Percentiles rank a stretch among this genome's conserved stretches.
phyloP scores from a whole-genome alignment of 2,888 invertebrate species.

The Salpingus planirostris region DNA sequence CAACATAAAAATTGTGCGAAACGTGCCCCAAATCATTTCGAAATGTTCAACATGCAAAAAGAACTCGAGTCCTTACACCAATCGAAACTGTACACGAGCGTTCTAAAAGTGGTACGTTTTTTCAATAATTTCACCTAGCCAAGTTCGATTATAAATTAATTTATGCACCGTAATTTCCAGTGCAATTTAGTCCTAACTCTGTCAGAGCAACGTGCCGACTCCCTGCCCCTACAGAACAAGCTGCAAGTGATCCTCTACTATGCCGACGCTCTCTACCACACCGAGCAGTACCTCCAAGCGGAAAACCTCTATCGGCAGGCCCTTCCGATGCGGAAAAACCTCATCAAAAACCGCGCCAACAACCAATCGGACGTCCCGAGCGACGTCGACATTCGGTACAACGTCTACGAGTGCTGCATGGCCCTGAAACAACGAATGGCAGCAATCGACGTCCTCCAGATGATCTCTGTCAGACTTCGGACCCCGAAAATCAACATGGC shows the following conservation, averaged over 20 bases:
- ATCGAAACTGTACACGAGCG: slow-evolving; percentile 62
- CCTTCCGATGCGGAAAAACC: slow-evolving; percentile 54
- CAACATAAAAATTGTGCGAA: too few relatives aligned
- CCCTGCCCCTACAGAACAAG: slow-evolving; percentile 51
- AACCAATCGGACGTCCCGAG: slow-evolving; percentile 45
- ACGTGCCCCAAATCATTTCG: too few relatives aligned
- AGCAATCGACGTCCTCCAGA: slow-evolving; percentile 49
- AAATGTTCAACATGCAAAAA: slow-evolving; percentile 53
- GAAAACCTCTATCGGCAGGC: slow-evolving; percentile 58
- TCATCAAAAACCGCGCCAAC: slow-evolving; percentile 48
- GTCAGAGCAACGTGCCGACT: slow-evolving; percentile 56
- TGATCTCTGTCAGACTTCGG: slow-evolving; percentile 55
- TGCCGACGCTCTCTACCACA: slow-evolving; percentile 60
- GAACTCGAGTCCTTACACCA: slow-evolving; percentile 63
- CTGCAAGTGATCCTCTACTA: slow-evolving; percentile 61
- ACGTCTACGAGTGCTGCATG: slow-evolving; percentile 59
- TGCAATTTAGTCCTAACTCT: slow-evolving; percentile 56
- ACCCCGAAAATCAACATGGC: slow-evolving; percentile 69
- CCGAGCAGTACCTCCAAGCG: slow-evolving; percentile 58
- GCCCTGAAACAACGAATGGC: slow-evolving; percentile 56
- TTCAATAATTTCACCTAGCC: too few relatives aligned
- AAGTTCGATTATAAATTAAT: slow-evolving; percentile 5
- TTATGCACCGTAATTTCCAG: slow-evolving; percentile 39
- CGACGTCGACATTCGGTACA: slow-evolving; percentile 64
- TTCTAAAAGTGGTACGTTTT: slow-evolving; percentile 57